Base-by-base conservation (phyloP, 2,113 vertebrate genomes). In the Pedionomus torquatus region DNA sequence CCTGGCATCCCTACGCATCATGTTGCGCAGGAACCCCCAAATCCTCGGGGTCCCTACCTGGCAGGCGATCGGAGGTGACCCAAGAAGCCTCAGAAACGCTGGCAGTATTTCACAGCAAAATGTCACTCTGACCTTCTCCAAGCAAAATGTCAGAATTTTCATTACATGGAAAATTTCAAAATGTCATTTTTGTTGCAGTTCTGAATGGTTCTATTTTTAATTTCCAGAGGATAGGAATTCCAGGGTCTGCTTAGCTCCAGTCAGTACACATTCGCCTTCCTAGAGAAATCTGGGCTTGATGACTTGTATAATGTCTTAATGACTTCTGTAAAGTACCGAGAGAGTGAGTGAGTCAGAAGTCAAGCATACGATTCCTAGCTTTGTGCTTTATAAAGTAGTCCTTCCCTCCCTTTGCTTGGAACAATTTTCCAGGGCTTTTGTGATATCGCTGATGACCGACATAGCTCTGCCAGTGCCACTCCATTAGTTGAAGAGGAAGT, bases 101-200 rank as follows among this genome's bases (percentile, higher is more conserved):
- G 85, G 86, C 72, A 93, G 83, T 96, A 63, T 90, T 94, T 95
- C 83, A 90, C 76, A 94, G 85, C 86, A 74, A 97, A 96, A 96
- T 97, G 93, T 97, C 96, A 96, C 93, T 93, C 93, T 96, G 96
- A 97, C 92, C 96, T 97, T 96, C 93, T 95, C 92, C 35, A 94
- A 96, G 96, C 17, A 94, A 96, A 97, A 96, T 94, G 92, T 95
- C 95, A 95, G 90, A 93, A 95, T 95, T 96, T 93, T 95, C 93
- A 96, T 96, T 94, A 95, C n/a, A 65, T 54, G 88, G 85, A 90
- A 97, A 97, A 97, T 96, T 94, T 93, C 75, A 96, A 95, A 96
- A 96, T 95, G 94, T 94, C 95, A 90, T 94, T 95, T 97, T 93
- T 93, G 90, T 96, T 95, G 76, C 92, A 68, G 86, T 95, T 97